Conservation (phyloP, 2,888 invertebrate species). For the Ypsolopha sequella region DNA sequence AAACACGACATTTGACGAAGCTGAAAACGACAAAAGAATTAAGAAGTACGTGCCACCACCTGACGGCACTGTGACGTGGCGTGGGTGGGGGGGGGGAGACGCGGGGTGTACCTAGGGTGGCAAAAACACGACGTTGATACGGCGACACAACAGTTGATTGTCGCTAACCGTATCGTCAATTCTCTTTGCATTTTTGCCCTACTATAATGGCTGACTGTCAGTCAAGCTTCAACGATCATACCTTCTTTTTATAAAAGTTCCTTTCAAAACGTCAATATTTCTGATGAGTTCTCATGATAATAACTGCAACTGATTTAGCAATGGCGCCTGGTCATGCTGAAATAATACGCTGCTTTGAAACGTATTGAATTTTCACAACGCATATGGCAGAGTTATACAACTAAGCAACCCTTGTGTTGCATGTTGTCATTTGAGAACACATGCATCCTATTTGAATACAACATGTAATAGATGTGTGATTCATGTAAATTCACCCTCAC, state of each 20-base stretch:
- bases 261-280: constrained; percentile 11
- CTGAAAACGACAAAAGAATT: constrained; percentile 69
- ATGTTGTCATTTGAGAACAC: too few relatives aligned
- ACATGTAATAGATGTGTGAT: constrained; percentile 57
- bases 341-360: too few relatives aligned
- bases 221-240: constrained; percentile 21
- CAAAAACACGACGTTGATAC: constrained; percentile 19
- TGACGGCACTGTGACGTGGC: constrained; percentile 14
- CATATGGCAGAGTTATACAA: too few relatives aligned
- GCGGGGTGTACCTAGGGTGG: constrained; percentile 14
- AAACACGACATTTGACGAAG: constrained; percentile 62
- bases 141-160: constrained; percentile 7
- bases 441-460: constrained; percentile 37
- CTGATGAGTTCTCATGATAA: neutral
- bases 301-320: too few relatives aligned
- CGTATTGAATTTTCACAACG: too few relatives aligned
- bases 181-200: constrained; percentile 50
- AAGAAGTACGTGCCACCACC: constrained; percentile 28
- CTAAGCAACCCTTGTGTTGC: too few relatives aligned
- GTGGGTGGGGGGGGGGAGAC: constrained; percentile 8
- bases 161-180: constrained; percentile 32
- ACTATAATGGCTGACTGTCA: constrained; percentile 47
- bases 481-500: constrained; percentile 66
- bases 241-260: constrained; percentile 31
- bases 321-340: too few relatives aligned